Conservation (phyloP, 1,140 invertebrate genomes). For the Acyrthosiphon pisum region DNA sequence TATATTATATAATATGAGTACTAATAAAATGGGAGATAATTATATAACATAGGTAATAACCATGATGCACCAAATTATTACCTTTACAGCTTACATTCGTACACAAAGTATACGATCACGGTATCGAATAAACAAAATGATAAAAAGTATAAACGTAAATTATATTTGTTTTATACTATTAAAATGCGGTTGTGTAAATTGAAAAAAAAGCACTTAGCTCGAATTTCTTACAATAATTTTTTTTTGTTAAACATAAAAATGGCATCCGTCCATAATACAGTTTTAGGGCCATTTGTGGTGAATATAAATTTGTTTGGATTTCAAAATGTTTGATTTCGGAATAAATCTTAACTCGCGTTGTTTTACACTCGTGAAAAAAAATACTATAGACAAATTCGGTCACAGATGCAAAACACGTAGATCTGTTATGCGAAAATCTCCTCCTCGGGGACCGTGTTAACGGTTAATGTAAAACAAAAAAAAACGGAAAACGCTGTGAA, state of each 20-base stretch:
- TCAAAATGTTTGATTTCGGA: slow-evolving; percentile 38
- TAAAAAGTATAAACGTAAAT: neutral
- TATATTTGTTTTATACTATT: neutral
- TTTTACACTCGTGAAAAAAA: slow-evolving; percentile 9
- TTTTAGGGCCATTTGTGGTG: neutral
- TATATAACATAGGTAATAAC: neutral
- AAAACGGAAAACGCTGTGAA: slow-evolving; percentile 30
- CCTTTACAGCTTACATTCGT: neutral
- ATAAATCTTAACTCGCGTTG: neutral
- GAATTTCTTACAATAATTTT: neutral
- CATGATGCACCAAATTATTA: neutral
- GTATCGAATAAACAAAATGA: neutral
- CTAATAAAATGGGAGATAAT: no score
- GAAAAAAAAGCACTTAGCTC: neutral
- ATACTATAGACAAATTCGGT: slow-evolving; percentile 2
- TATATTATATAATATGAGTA: neutral
- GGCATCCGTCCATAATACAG: slow-evolving; percentile 25
- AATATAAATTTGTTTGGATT: slow-evolving; percentile 38
- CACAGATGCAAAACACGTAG: slow-evolving; percentile 73
- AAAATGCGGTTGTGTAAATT: neutral
- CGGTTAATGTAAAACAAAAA: slow-evolving; percentile 41
- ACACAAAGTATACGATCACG: neutral
- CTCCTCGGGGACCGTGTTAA: slow-evolving; percentile 34
- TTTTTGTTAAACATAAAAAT: slow-evolving; percentile 41
- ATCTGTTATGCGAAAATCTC: slow-evolving; percentile 19